Conservation (phyloP, 1,140 invertebrate genomes). For the Aphelinus atriplicis region DNA sequence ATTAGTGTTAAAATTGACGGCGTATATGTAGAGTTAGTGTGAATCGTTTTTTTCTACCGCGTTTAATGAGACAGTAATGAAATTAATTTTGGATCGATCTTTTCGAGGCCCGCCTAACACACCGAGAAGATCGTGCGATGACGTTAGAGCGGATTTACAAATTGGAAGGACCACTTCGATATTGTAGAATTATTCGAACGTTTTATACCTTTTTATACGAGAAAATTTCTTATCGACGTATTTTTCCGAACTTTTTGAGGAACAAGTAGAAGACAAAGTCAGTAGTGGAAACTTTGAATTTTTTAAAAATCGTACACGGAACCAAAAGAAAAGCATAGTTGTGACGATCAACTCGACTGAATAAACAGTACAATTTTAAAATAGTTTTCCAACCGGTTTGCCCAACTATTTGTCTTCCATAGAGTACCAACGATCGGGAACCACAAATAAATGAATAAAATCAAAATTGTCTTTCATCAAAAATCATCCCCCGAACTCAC, state of each 20-base stretch:
- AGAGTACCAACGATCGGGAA: slow-evolving; percentile 55
- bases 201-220: slow-evolving; percentile 37
- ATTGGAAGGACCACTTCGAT: slow-evolving; percentile 39
- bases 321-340: not conserved
- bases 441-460: not conserved
- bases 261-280: slow-evolving; percentile 2
- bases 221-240: slow-evolving; percentile 20
- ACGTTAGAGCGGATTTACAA: slow-evolving; percentile 19
- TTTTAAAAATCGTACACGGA: not conserved
- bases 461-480: too few species aligned
- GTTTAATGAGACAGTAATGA: not conserved
- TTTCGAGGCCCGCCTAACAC: slow-evolving; percentile 2
- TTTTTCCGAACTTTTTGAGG: slow-evolving; percentile 16
- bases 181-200: slow-evolving; percentile 37
- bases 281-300: slow-evolving; percentile 15
- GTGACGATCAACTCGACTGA: not conserved
- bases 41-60: slow-evolving; percentile 3
- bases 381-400: slow-evolving; percentile 12
- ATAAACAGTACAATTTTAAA: slow-evolving; percentile 8
- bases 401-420: slow-evolving; percentile 56
- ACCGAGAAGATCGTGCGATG: slow-evolving; percentile 6
- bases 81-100: slow-evolving; percentile 5
- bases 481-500: slow-evolving; percentile 3
- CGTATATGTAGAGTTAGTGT: slow-evolving; percentile 5
- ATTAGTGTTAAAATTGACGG: slow-evolving; percentile 28